Base-by-base conservation (phyloP, 2,888 invertebrate genomes). In the Pantelozetes paolii region DNA sequence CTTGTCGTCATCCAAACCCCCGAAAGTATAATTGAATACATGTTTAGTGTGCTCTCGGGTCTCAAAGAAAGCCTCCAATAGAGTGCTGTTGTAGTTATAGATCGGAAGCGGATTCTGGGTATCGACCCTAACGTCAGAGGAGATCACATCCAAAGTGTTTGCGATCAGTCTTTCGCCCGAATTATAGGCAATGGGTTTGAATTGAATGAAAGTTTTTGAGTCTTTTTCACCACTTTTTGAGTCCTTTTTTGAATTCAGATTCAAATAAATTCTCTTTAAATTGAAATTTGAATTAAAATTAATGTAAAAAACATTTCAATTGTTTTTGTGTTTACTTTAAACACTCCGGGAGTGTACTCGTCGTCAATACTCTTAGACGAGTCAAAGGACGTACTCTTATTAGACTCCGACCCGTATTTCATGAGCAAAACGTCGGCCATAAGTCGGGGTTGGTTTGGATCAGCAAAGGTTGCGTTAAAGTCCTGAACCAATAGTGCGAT, bases 331-430 rank as follows among this genome's bases (percentile, higher is more conserved):
- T 11, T 28, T 75, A 72, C 75, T 26, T 20, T 26, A 50, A 75
- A 75, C 20, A 75, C 72, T 54, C 75, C 75, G 23, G 75, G 75
- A 32, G 75, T 69, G 67, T 73, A 72, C 26, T 75, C 75, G 50
- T 75, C 75, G 36, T 75, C 75, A 48, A 75, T 75, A n/a, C n/a
- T n/a, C n/a, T n/a, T n/a, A n/a, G n/a, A n/a, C n/a, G n/a, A n/a
- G n/a, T n/a, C 13, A 59, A 54, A 11, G 50, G 36, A 36, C 26
- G 26, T 11, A 26, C 3, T 36, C 20, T 1, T 36, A 36, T 64
- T 20, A 30, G 32, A 11, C 13, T 9, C 36, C 9, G 40, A 8
- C 6, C 73, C 57, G 26, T 28, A 45, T 13, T 26, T 48, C 20
- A 50, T 40, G 13, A 72, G 23, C 15, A 42, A 62, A 8, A 72